Conservation (phyloP, 2,888 invertebrate genomes). For the Aethes cnicana region DNA sequence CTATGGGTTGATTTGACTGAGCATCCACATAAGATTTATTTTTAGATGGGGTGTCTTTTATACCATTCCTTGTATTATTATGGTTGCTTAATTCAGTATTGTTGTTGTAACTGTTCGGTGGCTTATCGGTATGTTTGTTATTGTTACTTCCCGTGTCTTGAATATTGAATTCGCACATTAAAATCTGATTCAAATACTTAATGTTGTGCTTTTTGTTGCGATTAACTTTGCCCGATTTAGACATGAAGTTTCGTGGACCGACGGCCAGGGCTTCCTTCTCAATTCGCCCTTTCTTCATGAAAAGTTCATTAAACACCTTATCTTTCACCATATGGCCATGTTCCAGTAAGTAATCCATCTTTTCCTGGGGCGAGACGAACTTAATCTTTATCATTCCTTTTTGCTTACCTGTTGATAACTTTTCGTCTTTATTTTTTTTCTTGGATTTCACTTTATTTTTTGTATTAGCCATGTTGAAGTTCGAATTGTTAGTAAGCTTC, state of each 20-base stretch:
- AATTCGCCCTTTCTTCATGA: conserved; percentile 32
- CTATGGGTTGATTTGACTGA: too few relatives aligned
- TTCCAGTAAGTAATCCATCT: conserved; percentile 46
- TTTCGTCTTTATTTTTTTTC: conserved; percentile 54
- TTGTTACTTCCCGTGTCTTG: conserved; percentile 39
- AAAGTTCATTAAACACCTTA: conserved; percentile 36
- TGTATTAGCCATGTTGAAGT: conserved; percentile 68
- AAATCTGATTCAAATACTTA: conserved; percentile 56
- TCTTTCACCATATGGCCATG: conserved; percentile 48
- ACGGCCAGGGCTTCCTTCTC: conserved; percentile 24
- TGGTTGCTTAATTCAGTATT: conserved; percentile 63
- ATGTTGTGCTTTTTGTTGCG: conserved; percentile 50
- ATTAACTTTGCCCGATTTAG: conserved; percentile 49
- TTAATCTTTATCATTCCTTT: conserved; percentile 40
- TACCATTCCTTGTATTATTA: conserved; percentile 42
- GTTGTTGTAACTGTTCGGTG: conserved; percentile 62
- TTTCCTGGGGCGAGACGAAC: conserved; percentile 45
- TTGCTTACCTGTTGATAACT: conserved; percentile 54
- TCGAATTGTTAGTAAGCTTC: conserved; percentile 61
- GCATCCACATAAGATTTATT: too few relatives aligned
- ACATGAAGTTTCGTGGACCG: conserved; percentile 36
- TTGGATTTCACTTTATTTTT: conserved; percentile 65
- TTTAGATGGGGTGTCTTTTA: conserved; percentile 19
- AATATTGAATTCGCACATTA: conserved; percentile 66
- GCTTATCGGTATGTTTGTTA: conserved; percentile 28